Evolutionary conservation across 1,140 invertebrate genomes (phyloP).

Genomic region (Anadara kagoshimensis): DNA sequence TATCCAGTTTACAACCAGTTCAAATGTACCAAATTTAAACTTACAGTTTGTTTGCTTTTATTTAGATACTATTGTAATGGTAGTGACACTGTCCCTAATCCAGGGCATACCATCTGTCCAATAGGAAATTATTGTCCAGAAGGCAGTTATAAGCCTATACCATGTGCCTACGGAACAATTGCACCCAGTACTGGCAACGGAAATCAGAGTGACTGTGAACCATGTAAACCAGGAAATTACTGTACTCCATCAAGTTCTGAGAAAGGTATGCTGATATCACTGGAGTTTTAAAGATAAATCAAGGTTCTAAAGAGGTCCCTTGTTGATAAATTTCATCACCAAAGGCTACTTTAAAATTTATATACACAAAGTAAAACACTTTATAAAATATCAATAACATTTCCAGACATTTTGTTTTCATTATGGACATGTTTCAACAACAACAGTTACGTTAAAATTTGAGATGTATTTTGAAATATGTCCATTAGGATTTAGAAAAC

Average conservation of each 20-base stretch:
- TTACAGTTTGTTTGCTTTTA: background rate
- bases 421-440: too few relatives aligned
- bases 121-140: slow-evolving; percentile 71
- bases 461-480: too few relatives aligned
- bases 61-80: slow-evolving; percentile 69
- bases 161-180: slow-evolving; percentile 68
- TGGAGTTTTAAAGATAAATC: background rate
- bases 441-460: too few relatives aligned
- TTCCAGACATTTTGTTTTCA: too few relatives aligned
- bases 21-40: background rate
- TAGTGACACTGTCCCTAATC: slow-evolving; percentile 62
- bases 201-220: slow-evolving; percentile 63
- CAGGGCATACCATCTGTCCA: slow-evolving; percentile 60
- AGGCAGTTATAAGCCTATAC: slow-evolving; percentile 62
- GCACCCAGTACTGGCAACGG: slow-evolving; percentile 60
- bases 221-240: slow-evolving; percentile 69
- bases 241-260: slow-evolving; percentile 65
- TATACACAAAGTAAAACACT: background rate
- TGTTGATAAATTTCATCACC: background rate
- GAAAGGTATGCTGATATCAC: slow-evolving; percentile 50
- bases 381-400: background rate
- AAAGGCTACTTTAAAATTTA: background rate
- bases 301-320: background rate
- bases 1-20: too few relatives aligned
- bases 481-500: too few relatives aligned